phyloP scores from a whole-genome alignment of 2,888 invertebrate genomes.

The Lacanobia wlatinum region DNA sequence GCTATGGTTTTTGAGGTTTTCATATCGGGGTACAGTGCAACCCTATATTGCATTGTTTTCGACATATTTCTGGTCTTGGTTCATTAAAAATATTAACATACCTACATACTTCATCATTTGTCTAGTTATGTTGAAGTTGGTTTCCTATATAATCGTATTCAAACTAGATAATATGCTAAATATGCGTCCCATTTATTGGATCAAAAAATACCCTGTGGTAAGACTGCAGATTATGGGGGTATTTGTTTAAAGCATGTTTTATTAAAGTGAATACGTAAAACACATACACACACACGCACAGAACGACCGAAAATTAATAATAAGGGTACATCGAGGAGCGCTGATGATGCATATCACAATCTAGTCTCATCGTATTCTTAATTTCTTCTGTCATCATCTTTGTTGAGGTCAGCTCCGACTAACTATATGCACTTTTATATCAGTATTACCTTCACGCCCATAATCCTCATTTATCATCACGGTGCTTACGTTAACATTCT shows the following conservation, averaged over 20 bases:
- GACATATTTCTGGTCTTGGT: neutral
- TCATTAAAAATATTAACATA: neutral
- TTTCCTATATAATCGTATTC: no score
- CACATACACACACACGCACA: neutral
- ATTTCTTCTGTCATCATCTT: neutral
- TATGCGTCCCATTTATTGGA: no score
- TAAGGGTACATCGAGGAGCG: neutral
- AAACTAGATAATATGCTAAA: no score
- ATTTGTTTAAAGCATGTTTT: neutral
- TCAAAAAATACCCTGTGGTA: neutral
- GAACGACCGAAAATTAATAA: neutral
- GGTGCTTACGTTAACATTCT: constrained; percentile 24
- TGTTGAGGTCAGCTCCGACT: neutral
- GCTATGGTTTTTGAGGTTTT: constrained; percentile 1
- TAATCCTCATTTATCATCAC: constrained; percentile 3
- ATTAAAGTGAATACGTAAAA: no score
- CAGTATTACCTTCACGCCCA: constrained; percentile 3
- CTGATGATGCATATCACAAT: neutral
- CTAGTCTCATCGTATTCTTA: neutral
- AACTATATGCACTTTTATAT: neutral
- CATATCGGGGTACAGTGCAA: neutral
- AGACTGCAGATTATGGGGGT: neutral
- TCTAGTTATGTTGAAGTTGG: no score
- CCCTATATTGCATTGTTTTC: neutral
- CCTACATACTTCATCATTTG: neutral